Evolutionary conservation across 2,113 vertebrate species (phyloP).

Genomic region (Pterophyllum scalare): DNA sequence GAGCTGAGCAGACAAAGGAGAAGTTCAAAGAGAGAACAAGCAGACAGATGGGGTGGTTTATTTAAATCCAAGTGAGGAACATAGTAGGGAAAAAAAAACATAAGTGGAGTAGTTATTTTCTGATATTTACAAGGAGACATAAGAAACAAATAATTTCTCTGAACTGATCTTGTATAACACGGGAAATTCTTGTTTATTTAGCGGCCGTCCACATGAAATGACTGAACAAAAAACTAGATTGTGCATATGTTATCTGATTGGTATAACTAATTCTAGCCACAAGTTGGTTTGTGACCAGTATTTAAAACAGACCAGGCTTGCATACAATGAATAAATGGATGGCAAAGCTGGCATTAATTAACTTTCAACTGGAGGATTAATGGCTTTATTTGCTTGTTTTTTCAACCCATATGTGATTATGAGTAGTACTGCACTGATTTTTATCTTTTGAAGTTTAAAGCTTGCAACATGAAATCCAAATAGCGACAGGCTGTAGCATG

Average conservation of each 20-base stretch:
- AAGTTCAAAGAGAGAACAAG: constrained; percentile 17
- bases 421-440: background rate
- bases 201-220: background rate
- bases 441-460: background rate
- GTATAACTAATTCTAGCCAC: background rate
- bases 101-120: background rate
- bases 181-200: background rate
- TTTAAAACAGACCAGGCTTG: constrained; percentile 5
- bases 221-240: background rate
- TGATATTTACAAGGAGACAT: background rate
- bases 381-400: background rate
- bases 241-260: background rate
- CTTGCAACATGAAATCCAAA: background rate
- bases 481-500: background rate
- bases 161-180: background rate
- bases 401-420: background rate
- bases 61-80: constrained; percentile 6
- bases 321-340: background rate
- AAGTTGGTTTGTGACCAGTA: background rate
- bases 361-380: constrained; percentile 4
- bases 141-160: background rate
- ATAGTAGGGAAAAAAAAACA: background rate
- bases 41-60: background rate
- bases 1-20: constrained; percentile 10
- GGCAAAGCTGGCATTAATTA: background rate